Base-by-base conservation (phyloP, 2,888 invertebrate genomes). In the Pteria penguin region DNA sequence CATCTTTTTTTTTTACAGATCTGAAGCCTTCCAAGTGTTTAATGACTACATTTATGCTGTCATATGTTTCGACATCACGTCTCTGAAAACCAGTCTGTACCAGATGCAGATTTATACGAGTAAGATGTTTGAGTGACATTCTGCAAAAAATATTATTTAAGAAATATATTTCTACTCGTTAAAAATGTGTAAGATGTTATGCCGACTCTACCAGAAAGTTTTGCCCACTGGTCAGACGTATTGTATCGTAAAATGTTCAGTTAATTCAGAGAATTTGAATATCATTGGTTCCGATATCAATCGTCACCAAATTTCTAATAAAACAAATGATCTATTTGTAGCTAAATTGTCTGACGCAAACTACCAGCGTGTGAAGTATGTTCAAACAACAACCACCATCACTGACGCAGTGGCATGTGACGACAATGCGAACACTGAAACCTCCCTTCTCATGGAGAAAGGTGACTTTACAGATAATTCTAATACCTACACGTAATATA, bases 11-110 rank as follows among this genome's bases (percentile, higher is more conserved):
- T 24, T 24, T 4, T 65, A 67, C 73, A 83, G 83, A 58, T 81
- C 81, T 0, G 72, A 78, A 36, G 24, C 32, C 22, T 79, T 83
- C 26, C 18, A 55, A 8, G 61, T 75, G 22, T 82, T 79, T 67
- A 81, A 75, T 33, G 61, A 79, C 18, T 67, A 69, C 52, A 81
- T 79, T 57, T 72, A 75, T 26, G 84, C 81, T 58, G 81, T 78
- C 11, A 26, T 84, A 26, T 84, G 84, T 60, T n/a, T 84, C 0
- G 78, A 79, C n/a, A 70, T 83, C 14, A 60, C 63, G 8, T 14
- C 62, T 29, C 24, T 82, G 0, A 73, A 57, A 31, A 60, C 45
- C 8, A 58, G 60, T 1, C 29, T 77, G 60, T 77, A 73, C 33
- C 33, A 69, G 45, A 68, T 63, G 61, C 31, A 45, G 2, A 62